phyloP scores from a whole-genome alignment of 2,797 vertebrate species.

The Arvicola amphibius region DNA sequence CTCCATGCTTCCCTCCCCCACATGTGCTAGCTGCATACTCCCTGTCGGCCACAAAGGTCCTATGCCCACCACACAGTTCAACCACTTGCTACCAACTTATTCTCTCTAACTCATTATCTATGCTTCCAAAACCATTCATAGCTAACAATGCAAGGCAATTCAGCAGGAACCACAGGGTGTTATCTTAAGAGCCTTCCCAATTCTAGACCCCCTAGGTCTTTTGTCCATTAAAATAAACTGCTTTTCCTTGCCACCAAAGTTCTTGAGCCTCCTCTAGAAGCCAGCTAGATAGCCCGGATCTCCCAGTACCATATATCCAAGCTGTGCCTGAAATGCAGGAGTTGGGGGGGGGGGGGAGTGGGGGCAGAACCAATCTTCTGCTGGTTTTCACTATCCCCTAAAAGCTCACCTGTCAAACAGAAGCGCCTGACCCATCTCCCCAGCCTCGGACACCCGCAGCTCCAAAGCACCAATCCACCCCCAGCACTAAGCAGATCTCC shows the following conservation, averaged over 20 bases:
- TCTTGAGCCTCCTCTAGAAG: not conserved
- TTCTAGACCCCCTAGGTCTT: not conserved
- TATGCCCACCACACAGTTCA: not conserved
- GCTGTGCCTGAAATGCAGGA: not conserved
- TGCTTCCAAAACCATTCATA: not conserved
- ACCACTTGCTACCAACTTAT: not conserved
- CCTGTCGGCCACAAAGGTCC: not conserved
- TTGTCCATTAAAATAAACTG: not conserved
- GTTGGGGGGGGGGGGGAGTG: no score
- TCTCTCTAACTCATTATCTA: not conserved
- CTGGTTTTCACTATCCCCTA: not conserved
- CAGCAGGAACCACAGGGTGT: not conserved
- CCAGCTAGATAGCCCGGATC: not conserved
- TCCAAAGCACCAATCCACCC: not conserved
- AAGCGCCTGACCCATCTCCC: not conserved
- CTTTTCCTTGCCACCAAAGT: not conserved
- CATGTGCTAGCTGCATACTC: not conserved
- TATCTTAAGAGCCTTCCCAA: not conserved
- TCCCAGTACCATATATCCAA: not conserved
- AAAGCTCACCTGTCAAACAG: not conserved
- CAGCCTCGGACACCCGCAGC: not conserved
- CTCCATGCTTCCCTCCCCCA: not conserved
- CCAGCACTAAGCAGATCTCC: not conserved
- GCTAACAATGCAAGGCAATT: not conserved
- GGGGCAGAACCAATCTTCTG: not conserved